Conservation (phyloP, 2,888 invertebrate genomes). For the Caradrina kadenii region DNA sequence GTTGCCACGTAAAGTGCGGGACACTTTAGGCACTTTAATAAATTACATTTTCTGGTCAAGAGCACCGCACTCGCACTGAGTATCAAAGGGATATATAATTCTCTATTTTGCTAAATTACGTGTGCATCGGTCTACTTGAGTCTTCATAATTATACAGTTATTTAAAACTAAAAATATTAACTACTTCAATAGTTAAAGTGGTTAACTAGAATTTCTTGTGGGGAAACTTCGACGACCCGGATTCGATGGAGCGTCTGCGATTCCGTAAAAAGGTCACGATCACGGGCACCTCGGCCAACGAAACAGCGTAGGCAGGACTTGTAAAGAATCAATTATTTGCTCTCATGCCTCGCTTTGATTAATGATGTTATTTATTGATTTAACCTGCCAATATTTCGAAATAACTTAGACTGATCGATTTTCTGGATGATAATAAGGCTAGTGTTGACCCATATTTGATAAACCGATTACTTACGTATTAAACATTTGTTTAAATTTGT, state of each 20-base stretch:
- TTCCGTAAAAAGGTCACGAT: constrained; percentile 43
- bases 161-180: not conserved
- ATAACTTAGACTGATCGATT: not conserved
- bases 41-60: no score
- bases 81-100: no score
- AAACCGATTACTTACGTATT: no score
- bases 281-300: constrained; percentile 23
- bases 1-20: not conserved
- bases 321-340: constrained; percentile 2
- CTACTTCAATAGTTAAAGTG: constrained; percentile 7
- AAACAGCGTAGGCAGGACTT: constrained; percentile 18
- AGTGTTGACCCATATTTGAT: no score
- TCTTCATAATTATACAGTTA: no score
- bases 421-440: no score
- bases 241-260: constrained; percentile 27
- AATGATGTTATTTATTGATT: not conserved
- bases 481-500: no score
- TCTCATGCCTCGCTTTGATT: not conserved
- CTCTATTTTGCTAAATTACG: no score
- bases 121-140: no score
- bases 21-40: no score
- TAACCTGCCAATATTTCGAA: no score
- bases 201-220: constrained; percentile 3
- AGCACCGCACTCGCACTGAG: no score
- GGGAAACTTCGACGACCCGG: constrained; percentile 32